Base-by-base conservation (phyloP, 1,140 invertebrate genomes). In the Drosophila ananassae region DNA sequence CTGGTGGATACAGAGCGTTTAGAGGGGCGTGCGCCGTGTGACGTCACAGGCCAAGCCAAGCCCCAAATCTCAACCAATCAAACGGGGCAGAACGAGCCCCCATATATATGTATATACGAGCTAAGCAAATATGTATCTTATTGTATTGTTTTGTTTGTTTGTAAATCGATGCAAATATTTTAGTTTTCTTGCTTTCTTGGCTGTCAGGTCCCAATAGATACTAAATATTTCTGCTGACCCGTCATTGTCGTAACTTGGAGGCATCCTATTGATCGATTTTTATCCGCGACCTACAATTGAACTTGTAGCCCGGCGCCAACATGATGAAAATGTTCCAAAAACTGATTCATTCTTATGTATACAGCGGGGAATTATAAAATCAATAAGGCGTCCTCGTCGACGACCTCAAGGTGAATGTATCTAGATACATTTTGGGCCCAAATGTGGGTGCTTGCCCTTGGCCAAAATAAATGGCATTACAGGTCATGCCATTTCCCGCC, bases 21-120 rank as follows among this genome's bases (percentile, higher is more conserved):
- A n/a, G 67, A 61, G 61, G 51, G 52, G 32, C 66, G 60, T 62
- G 74, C 53, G 67, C 44, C 46, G 63, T 50, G 75, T 89, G 83
- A 89, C 83, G 83, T 89, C 83, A 89, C 72, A 53, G 41, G 10
- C 10, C 34, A 54, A 83, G 83, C 84, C 83, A 89, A 83, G 83
- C 83, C 83, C 83, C 83, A 89, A 79, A 67, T 67, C 39, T 77
- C 78, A 50, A 60, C 83, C 83, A 89, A 89, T 89, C 76, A 60
- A 51, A 48, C 37, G 25, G 2, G 37, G 58, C 34, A 50, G 55
- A 77, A 61, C 82, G 82, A 76, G 82, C 82, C 82, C 62, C 82
- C 44, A 22, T 22, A 60, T 47, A 59, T 21, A 47, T 22, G 22
- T 47, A 3, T 22, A 4, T 47, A 46, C 37, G 34, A 54, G 12